These are phyloP conservation scores for Trigoniulus corallinus DNA, from an alignment of 1,140 invertebrate species.

Conservation along the genomic window DNA sequence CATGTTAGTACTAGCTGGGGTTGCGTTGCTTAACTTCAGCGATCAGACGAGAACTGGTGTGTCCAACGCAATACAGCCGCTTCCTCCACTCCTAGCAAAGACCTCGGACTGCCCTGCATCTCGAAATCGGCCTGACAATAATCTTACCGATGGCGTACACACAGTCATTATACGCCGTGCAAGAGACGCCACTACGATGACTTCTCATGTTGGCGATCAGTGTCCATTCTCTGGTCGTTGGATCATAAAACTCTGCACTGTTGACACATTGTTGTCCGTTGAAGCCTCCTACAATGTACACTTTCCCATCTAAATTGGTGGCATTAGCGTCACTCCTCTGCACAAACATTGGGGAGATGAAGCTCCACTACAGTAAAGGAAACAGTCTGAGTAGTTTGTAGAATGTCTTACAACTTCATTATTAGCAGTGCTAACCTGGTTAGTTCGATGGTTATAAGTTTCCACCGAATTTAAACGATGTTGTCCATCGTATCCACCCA, in stretches of 20 bases:
- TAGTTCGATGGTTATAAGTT: constrained; percentile 27
- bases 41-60: too few species aligned
- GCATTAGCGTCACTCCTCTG: constrained; percentile 62
- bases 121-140: too few species aligned
- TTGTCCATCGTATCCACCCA: constrained; percentile 35
- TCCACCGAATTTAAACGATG: constrained; percentile 31
- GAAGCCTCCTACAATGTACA: constrained; percentile 73
- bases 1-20: too few species aligned
- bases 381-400: not conserved
- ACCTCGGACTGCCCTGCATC: too few species aligned
- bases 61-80: too few species aligned
- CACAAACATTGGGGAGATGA: constrained; percentile 31
- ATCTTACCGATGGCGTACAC: constrained; percentile 21
- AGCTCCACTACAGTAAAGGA: constrained; percentile 16
- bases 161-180: constrained; percentile 31
- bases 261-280: constrained; percentile 75
- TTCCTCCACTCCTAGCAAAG: too few species aligned
- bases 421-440: constrained; percentile 17
- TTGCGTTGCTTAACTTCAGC: too few species aligned
- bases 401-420: not conserved
- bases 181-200: constrained; percentile 37
- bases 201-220: constrained; percentile 46
- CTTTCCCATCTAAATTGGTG: constrained; percentile 42
- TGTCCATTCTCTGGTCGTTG: constrained; percentile 68
- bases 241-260: constrained; percentile 70